Evolutionary conservation across 2,888 invertebrate species (phyloP).

Genomic region (Teleiodes luculella): DNA sequence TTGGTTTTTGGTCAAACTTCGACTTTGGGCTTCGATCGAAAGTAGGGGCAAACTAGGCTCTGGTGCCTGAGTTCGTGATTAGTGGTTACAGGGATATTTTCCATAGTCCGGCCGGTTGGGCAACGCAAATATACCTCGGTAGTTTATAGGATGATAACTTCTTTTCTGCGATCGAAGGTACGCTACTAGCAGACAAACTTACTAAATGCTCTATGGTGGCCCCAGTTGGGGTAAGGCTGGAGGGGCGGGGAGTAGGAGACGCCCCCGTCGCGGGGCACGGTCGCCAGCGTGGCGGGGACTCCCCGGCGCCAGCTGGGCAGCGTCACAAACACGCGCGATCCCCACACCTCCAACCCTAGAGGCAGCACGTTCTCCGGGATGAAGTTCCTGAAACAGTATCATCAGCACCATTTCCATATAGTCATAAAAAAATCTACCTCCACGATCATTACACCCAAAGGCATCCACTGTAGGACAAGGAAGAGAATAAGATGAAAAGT

Average conservation of each 20-base stretch:
- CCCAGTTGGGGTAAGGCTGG: constrained; percentile 87
- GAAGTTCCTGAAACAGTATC: constrained; percentile 66
- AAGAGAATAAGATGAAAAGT: no score
- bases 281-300: constrained; percentile 85
- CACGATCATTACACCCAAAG: no score
- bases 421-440: background rate
- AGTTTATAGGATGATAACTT: no score
- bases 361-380: constrained; percentile 86
- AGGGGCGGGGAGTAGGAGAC: constrained; percentile 77
- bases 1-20: no score
- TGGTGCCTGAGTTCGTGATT: no score
- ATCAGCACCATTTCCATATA: background rate
- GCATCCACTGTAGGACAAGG: no score
- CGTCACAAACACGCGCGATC: constrained; percentile 84
- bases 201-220: constrained; percentile 80
- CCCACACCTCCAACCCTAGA: constrained; percentile 84
- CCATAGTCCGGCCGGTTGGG: no score
- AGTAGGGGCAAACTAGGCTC: no score
- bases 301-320: constrained; percentile 88
- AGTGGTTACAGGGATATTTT: no score
- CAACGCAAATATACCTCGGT: no score
- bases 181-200: constrained; percentile 32
- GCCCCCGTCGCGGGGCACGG: constrained; percentile 79
- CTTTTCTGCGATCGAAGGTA: no score
- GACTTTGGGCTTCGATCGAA: no score